Evolutionary conservation across 2,797 vertebrate genomes (phyloP).

Genomic region (Etheostoma nigrum): DNA sequence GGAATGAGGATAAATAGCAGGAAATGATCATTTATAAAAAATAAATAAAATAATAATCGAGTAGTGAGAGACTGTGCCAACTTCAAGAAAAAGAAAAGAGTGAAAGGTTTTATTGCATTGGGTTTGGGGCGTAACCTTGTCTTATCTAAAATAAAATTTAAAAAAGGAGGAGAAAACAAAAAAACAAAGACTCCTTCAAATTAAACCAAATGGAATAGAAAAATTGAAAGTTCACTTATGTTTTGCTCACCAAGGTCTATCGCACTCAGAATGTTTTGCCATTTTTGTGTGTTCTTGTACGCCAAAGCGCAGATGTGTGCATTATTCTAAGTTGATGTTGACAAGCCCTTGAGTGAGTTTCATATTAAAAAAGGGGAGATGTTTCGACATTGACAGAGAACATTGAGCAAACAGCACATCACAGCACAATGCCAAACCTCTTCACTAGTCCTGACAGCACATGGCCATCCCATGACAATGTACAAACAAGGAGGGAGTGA

Average conservation of each 20-base stretch:
- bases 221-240: conserved; percentile 60
- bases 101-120: conserved; percentile 17
- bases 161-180: conserved; percentile 8
- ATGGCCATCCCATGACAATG: conserved; percentile 79
- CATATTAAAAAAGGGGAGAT: conserved; percentile 74
- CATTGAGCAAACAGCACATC: conserved; percentile 80
- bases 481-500: conserved; percentile 67
- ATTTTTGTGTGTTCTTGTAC: conserved; percentile 43
- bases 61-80: background rate
- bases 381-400: conserved; percentile 80
- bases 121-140: conserved; percentile 53
- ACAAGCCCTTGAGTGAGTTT: conserved; percentile 76
- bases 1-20: no score
- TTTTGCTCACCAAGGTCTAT: conserved; percentile 76
- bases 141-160: conserved; percentile 21
- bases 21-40: no score
- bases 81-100: conserved; percentile 15
- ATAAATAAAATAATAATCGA: background rate
- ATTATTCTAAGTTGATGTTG: conserved; percentile 68
- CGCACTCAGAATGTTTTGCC: conserved; percentile 54
- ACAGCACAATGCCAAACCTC: conserved; percentile 81
- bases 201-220: conserved; percentile 51
- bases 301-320: conserved; percentile 42
- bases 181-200: conserved; percentile 51
- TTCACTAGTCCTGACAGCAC: conserved; percentile 78